Conservation (phyloP, 2,113 vertebrate genomes). For the Setophaga coronata region DNA sequence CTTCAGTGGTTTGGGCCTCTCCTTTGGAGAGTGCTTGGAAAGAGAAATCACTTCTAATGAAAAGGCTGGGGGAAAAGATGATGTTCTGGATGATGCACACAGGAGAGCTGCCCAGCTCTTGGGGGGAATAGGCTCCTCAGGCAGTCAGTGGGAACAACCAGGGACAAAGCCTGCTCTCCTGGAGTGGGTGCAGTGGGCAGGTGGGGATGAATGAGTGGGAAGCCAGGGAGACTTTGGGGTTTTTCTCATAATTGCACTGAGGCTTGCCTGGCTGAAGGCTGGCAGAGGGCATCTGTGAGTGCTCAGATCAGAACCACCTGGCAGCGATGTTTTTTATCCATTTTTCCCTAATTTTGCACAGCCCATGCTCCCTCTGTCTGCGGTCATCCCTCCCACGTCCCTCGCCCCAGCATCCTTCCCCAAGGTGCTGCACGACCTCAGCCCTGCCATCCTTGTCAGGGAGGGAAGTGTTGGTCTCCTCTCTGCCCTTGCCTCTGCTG, state of each 20-base stretch:
- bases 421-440: rapidly evolving
- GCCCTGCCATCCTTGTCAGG: background rate
- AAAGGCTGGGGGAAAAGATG: background rate
- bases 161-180: background rate
- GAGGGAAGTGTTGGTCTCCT: background rate
- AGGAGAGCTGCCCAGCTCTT: rapidly evolving
- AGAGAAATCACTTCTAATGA: background rate
- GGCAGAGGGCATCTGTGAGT: background rate
- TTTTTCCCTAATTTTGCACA: background rate
- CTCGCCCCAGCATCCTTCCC: background rate
- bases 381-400: rapidly evolving
- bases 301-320: rapidly evolving
- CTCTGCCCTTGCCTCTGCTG: background rate
- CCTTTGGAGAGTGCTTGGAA: background rate
- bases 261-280: background rate
- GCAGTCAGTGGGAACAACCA: rapidly evolving
- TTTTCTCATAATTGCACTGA: rapidly evolving
- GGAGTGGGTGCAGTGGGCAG: background rate
- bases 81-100: rapidly evolving
- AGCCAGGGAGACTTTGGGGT: background rate
- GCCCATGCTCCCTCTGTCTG: background rate
- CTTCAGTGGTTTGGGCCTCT: background rate
- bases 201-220: background rate
- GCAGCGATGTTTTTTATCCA: background rate
- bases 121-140: background rate